phyloP scores from a whole-genome alignment of 2,113 vertebrate genomes.

The Cinclus mexicanus region DNA sequence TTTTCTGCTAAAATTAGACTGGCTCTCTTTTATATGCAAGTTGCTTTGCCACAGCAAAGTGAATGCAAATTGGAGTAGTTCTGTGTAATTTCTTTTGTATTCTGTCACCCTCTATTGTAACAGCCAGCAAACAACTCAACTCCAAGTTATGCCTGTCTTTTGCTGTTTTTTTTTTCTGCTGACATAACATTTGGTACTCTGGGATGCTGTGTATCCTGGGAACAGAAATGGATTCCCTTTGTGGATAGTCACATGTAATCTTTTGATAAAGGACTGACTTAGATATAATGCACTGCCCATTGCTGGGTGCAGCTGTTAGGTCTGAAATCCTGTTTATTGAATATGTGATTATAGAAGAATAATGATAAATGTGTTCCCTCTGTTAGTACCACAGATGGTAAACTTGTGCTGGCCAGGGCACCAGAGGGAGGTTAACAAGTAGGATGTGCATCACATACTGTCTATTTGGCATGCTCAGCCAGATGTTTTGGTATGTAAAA shows the following conservation, averaged over 20 bases:
- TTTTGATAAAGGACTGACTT: background rate
- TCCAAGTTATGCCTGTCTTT: background rate
- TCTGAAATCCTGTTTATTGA: background rate
- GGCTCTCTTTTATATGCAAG: background rate
- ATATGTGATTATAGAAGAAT: background rate
- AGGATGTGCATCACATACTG: background rate
- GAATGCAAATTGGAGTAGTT: background rate
- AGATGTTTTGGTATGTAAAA: background rate
- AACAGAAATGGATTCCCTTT: background rate
- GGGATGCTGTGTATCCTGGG: background rate
- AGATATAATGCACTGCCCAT: background rate
- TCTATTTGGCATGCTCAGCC: background rate
- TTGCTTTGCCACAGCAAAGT: background rate
- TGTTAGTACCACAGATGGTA: background rate
- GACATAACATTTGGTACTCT: background rate
- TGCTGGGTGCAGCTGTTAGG: background rate
- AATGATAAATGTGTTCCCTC: background rate
- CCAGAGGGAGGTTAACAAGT: background rate
- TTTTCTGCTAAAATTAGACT: slow-evolving; percentile 13
- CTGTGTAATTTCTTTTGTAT: background rate
- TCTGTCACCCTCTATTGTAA: background rate
- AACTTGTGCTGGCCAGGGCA: background rate
- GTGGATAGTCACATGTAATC: background rate
- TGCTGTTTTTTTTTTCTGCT: background rate
- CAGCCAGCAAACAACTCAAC: background rate